Conservation (phyloP, 2,888 invertebrate species). For the Oxytorus armatus region DNA sequence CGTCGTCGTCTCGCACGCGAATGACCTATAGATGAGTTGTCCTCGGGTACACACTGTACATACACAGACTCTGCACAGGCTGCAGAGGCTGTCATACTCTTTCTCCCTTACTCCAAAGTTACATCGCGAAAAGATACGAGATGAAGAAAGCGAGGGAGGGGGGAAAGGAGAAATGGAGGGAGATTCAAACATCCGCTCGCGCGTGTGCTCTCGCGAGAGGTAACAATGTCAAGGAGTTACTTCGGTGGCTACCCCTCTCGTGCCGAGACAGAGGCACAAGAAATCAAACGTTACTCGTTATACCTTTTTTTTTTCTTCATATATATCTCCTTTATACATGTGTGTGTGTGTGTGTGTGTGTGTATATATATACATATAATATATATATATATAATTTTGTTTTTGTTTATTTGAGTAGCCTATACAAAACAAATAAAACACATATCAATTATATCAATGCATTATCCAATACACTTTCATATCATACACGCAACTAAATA, state of each 20-base stretch:
- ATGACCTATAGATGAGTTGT: constrained; percentile 68
- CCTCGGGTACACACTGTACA: no score
- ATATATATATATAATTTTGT: constrained; percentile 24
- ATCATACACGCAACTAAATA: constrained; percentile 59
- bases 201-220: constrained; percentile 36
- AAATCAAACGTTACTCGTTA: constrained; percentile 67
- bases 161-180: constrained; percentile 7
- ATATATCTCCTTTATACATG: constrained; percentile 53
- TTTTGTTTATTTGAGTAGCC: constrained; percentile 12
- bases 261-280: constrained; percentile 48
- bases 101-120: constrained; percentile 17
- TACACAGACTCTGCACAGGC: constrained; percentile 19
- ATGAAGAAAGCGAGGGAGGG: neutral
- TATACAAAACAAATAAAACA: constrained; percentile 63
- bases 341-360: constrained; percentile 17
- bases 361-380: constrained; percentile 35
- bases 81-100: no score
- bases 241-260: constrained; percentile 39
- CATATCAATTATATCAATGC: constrained; percentile 57
- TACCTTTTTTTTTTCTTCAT: constrained; percentile 55
- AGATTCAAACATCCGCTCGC: constrained; percentile 58
- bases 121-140: constrained; percentile 11
- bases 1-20: constrained; percentile 66
- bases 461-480: constrained; percentile 62
- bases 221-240: constrained; percentile 63